Evolutionary conservation across 2,888 invertebrate species (phyloP).

Genomic region (Drosophila nigricruria): DNA sequence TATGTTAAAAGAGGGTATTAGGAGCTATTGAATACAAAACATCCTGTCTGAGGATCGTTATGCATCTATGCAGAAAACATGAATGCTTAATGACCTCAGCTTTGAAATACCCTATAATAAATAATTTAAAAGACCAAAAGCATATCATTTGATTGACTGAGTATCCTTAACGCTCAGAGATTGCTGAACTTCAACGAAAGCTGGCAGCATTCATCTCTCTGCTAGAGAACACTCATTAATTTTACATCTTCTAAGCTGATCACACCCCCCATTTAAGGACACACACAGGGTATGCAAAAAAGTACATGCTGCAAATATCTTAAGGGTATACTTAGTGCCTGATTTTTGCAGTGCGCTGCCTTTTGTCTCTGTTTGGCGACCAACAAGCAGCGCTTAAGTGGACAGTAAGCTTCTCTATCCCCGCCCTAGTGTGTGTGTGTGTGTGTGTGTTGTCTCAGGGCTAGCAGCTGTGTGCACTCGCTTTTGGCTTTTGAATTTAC

Average conservation of each 20-base stretch:
- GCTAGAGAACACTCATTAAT: neutral
- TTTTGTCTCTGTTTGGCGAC: slow-evolving; percentile 60
- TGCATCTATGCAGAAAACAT: no score
- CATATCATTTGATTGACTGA: neutral
- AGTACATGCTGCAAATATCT: slow-evolving; percentile 72
- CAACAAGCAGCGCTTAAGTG: slow-evolving; percentile 59
- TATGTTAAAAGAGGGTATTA: no score
- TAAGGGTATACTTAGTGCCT: slow-evolving; percentile 76
- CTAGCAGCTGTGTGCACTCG: slow-evolving; percentile 50
- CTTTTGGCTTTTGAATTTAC: slow-evolving; percentile 71
- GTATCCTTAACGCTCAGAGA: neutral
- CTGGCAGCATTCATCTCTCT: neutral
- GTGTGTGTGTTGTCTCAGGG: slow-evolving; percentile 20
- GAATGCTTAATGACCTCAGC: no score
- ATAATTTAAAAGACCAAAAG: rapidly evolving
- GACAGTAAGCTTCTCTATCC: slow-evolving; percentile 44
- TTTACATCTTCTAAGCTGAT: neutral
- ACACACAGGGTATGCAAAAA: slow-evolving; percentile 3
- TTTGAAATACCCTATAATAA: neutral
- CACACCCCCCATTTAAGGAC: neutral
- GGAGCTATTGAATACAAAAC: no score
- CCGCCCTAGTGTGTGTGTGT: slow-evolving; percentile 12
- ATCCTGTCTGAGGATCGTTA: no score
- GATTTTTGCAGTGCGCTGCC: slow-evolving; percentile 71
- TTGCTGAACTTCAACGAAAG: neutral